Conservation (phyloP, 2,113 vertebrate genomes). For the Theristicus caerulescens region DNA sequence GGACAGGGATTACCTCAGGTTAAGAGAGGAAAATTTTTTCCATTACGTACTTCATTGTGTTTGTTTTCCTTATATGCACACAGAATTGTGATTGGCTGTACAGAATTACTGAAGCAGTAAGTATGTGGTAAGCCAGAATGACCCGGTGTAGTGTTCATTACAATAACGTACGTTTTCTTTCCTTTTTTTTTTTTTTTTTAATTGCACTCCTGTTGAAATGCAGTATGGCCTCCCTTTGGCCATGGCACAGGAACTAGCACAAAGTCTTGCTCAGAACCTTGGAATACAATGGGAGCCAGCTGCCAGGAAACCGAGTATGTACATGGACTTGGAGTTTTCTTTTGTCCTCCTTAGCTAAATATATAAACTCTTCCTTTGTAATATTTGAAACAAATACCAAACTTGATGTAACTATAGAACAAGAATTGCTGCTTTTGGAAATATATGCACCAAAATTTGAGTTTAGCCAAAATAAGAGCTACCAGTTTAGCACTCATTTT, state of each 20-base stretch:
- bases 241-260: constrained; percentile 87
- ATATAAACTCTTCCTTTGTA: background rate
- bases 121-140: background rate
- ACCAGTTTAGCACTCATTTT: background rate
- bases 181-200: background rate
- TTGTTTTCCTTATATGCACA: background rate
- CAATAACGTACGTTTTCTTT: constrained; percentile 25
- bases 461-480: background rate
- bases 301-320: constrained; percentile 88
- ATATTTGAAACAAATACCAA: background rate
- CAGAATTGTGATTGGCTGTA: background rate
- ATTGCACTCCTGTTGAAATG: background rate
- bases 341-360: background rate
- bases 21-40: background rate
- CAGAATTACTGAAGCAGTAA: background rate
- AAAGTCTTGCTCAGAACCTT: constrained; percentile 95
- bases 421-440: background rate
- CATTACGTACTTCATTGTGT: background rate
- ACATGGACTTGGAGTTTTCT: background rate
- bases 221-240: constrained; percentile 89
- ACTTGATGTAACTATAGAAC: background rate
- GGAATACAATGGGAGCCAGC: constrained; percentile 97
- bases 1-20: background rate
- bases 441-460: background rate
- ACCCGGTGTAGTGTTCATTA: background rate